Conservation (phyloP, 2,113 vertebrate species). For the Ochotona princeps region DNA sequence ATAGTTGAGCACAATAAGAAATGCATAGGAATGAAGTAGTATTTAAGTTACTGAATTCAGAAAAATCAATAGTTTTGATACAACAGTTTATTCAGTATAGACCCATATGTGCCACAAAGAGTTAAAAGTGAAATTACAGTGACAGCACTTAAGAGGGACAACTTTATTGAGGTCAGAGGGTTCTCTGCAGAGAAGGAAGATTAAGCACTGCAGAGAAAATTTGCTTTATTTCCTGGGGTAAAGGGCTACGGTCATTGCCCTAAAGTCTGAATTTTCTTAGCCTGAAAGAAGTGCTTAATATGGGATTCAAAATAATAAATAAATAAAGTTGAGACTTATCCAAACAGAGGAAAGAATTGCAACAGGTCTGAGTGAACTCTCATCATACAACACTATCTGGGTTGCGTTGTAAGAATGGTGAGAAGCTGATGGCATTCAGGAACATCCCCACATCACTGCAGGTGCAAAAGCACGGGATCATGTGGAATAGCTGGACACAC, state of each 20-base stretch:
- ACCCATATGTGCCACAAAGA: neutral
- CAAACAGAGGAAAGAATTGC: neutral
- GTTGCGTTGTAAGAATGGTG: neutral
- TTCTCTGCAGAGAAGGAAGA: neutral
- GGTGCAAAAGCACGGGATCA: neutral
- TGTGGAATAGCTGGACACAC: rapidly evolving
- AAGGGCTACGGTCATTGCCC: neutral
- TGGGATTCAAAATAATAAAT: neutral
- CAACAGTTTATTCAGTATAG: neutral
- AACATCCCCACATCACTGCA: rapidly evolving
- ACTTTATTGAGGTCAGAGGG: neutral
- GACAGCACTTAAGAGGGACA: neutral
- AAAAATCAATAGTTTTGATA: neutral
- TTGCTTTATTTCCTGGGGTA: neutral
- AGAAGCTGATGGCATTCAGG: neutral
- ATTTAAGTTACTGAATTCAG: neutral
- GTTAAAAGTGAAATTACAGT: constrained; percentile 37
- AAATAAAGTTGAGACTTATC: neutral
- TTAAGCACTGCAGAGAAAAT: neutral
- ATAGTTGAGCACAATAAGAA: neutral
- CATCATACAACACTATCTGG: neutral
- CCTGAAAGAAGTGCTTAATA: neutral
- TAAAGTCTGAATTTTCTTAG: neutral
- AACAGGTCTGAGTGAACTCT: neutral
- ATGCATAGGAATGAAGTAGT: neutral